Conservation (phyloP, 2,888 invertebrate species). For the Dryomyza anilis region DNA sequence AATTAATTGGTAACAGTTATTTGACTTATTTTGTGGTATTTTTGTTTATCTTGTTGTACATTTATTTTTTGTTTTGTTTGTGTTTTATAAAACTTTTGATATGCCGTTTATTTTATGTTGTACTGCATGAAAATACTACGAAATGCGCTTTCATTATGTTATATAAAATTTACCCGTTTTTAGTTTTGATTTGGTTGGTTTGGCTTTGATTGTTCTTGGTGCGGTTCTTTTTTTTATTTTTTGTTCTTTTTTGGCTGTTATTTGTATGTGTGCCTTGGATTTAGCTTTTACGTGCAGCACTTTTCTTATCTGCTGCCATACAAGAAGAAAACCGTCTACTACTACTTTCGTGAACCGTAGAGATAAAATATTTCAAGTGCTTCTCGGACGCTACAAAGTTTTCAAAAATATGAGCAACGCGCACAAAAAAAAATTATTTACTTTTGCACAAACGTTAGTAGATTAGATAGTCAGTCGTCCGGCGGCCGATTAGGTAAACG, state of each 20-base stretch:
- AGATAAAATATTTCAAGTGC: no score
- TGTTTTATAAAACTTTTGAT: not conserved
- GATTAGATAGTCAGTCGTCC: not conserved
- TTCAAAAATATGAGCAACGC: no score
- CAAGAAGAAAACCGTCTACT: no score
- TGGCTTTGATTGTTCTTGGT: not conserved
- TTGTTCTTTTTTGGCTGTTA: not conserved
- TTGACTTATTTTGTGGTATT: no score
- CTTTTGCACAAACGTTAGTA: no score
- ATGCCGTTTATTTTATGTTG: not conserved
- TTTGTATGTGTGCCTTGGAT: not conserved
- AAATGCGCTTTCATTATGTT: not conserved
- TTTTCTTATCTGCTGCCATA: not conserved
- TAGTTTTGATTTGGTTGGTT: slow-evolving; percentile 1
- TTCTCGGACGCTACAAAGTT: no score
- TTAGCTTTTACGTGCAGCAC: no score
- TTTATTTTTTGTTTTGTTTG: not conserved
- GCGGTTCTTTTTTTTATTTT: not conserved
- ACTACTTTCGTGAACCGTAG: no score
- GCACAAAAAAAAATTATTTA: no score
- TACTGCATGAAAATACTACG: not conserved
- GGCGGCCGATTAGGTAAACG: slow-evolving; percentile 3
- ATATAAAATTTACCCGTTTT: slow-evolving; percentile 5
- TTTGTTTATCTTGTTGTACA: no score
- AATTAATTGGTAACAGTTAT: no score